These are phyloP conservation scores for Gouania willdenowi DNA, from an alignment of 2,797 vertebrate genomes.

Conservation along the genomic window DNA sequence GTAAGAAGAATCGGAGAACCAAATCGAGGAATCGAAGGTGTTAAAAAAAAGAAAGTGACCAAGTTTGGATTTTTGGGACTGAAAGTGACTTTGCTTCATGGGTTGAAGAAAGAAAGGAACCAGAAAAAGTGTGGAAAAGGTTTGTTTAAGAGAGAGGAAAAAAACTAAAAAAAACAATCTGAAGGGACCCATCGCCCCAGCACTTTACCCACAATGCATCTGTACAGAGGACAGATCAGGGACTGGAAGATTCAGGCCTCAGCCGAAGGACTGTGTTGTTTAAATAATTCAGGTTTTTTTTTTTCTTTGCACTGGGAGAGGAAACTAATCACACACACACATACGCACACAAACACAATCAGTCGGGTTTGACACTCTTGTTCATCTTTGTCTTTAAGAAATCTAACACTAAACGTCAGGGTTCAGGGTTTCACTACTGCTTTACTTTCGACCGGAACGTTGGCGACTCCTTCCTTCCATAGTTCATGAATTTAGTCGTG, in stretches of 20 bases:
- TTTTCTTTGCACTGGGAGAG: slow-evolving; percentile 68
- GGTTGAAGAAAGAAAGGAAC: slow-evolving; percentile 42
- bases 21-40: slow-evolving; percentile 19
- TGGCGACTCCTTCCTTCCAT: slow-evolving; percentile 20
- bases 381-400: slow-evolving; percentile 26
- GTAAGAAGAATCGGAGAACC: too few relatives aligned
- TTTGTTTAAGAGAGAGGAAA: slow-evolving; percentile 43
- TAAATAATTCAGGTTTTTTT: slow-evolving; percentile 60
- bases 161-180: slow-evolving; percentile 27
- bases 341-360: slow-evolving; percentile 1
- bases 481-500: too few relatives aligned
- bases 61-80: slow-evolving; percentile 25
- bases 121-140: slow-evolving; percentile 41
- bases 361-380: slow-evolving; percentile 13
- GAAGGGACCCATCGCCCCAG: slow-evolving; percentile 67
- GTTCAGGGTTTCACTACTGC: slow-evolving; percentile 58
- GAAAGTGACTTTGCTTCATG: slow-evolving; percentile 20
- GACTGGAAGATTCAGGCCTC: slow-evolving; percentile 33
- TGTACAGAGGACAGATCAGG: slow-evolving; percentile 39
- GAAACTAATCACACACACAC: slow-evolving; percentile 27
- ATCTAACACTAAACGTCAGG: slow-evolving; percentile 16
- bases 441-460: too few relatives aligned
- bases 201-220: slow-evolving; percentile 75
- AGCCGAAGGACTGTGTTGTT: slow-evolving; percentile 52
- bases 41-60: not conserved